Evolutionary conservation across 1,140 invertebrate species (phyloP).

Genomic region (silkworm (Bombyx mori)): ASM3026992v2 NC_085125.1:14547001-14547500

Average conservation of each 20-base stretch:
- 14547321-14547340: not conserved
- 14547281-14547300: not conserved
- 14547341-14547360: too few species aligned
- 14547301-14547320: not conserved
- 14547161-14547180: slow-evolving; percentile 93
- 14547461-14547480: too few species aligned
- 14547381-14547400: not conserved
- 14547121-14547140: not conserved
- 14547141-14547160: slow-evolving; percentile 68
- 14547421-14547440: too few species aligned
- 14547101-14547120: too few species aligned
- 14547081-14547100: not conserved
- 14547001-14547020: slow-evolving; percentile 93
- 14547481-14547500: too few species aligned
- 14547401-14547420: too few species aligned
- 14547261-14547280: slow-evolving; percentile 69
- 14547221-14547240: slow-evolving; percentile 94
- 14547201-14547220: slow-evolving; percentile 93
- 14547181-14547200: slow-evolving; percentile 83
- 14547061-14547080: slow-evolving; percentile 98
- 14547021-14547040: slow-evolving; percentile 95
- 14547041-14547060: slow-evolving; percentile 98
- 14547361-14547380: too few species aligned
- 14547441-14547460: too few species aligned
- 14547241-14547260: slow-evolving; percentile 87